phyloP scores from a whole-genome alignment of 2,888 invertebrate genomes.

The Thecocarcelia acutangulata region DNA sequence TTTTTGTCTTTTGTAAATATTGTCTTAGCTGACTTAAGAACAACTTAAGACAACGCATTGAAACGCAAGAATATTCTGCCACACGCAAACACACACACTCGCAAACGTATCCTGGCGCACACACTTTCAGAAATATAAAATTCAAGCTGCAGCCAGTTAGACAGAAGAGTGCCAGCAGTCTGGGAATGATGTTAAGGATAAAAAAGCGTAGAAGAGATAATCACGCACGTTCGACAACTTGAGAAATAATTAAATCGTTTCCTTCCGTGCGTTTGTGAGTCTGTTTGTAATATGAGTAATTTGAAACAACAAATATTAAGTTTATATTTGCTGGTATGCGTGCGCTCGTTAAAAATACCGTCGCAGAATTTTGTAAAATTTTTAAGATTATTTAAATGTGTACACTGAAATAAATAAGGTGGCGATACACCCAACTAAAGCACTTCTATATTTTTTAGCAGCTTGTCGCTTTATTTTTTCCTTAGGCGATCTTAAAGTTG shows the following conservation, averaged over 20 bases:
- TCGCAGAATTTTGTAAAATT: constrained; percentile 16
- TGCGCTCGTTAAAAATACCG: too few relatives aligned
- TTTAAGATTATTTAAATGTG: not conserved
- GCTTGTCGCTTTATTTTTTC: too few relatives aligned
- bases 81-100: not conserved
- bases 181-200: not conserved
- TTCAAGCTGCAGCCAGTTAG: not conserved
- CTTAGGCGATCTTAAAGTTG: too few relatives aligned
- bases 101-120: not conserved
- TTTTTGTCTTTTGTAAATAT: constrained; percentile 68
- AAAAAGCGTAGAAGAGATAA: constrained; percentile 58
- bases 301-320: not conserved
- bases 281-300: constrained; percentile 28
- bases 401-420: constrained; percentile 21
- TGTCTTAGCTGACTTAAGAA: constrained; percentile 68
- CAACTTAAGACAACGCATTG: constrained; percentile 50
- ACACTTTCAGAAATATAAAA: constrained; percentile 1
- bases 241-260: constrained; percentile 70
- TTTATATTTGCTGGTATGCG: not conserved
- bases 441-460: too few relatives aligned
- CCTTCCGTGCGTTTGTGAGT: constrained; percentile 32
- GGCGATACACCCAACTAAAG: too few relatives aligned
- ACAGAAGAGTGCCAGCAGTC: not conserved
- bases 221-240: constrained; percentile 73
- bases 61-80: constrained; percentile 9